Evolutionary conservation across 2,797 vertebrate genomes (phyloP).

Genomic region (Xenopus petersii): DNA sequence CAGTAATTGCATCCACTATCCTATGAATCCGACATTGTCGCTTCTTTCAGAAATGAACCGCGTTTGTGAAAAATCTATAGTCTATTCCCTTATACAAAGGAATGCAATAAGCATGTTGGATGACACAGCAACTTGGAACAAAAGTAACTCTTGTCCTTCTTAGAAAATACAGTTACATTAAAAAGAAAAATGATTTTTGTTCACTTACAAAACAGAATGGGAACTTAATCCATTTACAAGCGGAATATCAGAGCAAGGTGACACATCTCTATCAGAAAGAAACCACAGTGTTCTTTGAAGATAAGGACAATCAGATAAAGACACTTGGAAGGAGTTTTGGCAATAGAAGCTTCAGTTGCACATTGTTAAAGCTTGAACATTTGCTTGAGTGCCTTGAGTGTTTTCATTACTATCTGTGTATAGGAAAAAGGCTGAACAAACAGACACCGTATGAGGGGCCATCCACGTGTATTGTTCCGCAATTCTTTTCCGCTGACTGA

Average conservation of each 20-base stretch:
- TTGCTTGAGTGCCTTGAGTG: slow-evolving; percentile 58
- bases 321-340: slow-evolving; percentile 56
- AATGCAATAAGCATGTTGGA: slow-evolving; percentile 43
- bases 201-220: slow-evolving; percentile 56
- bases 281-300: slow-evolving; percentile 56
- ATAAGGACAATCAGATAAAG: slow-evolving; percentile 63
- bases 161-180: slow-evolving; percentile 46
- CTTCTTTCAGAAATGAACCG: slow-evolving; percentile 22
- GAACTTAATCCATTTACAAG: slow-evolving; percentile 62
- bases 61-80: slow-evolving; percentile 12
- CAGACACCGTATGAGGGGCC: too few species aligned
- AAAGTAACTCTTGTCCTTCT: slow-evolving; percentile 46
- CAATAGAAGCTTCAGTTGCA: slow-evolving; percentile 65
- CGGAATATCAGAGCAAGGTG: slow-evolving; percentile 62
- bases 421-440: too few species aligned
- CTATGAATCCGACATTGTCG: not conserved
- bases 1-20: not conserved
- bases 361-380: slow-evolving; percentile 65
- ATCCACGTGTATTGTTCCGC: too few species aligned
- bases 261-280: slow-evolving; percentile 65
- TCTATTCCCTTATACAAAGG: slow-evolving; percentile 46
- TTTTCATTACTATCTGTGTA: too few species aligned
- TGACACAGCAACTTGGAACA: slow-evolving; percentile 47
- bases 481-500: too few species aligned
- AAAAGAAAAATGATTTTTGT: slow-evolving; percentile 30